phyloP scores from a whole-genome alignment of 2,888 invertebrate genomes.

The Sepiola atlantica region DNA sequence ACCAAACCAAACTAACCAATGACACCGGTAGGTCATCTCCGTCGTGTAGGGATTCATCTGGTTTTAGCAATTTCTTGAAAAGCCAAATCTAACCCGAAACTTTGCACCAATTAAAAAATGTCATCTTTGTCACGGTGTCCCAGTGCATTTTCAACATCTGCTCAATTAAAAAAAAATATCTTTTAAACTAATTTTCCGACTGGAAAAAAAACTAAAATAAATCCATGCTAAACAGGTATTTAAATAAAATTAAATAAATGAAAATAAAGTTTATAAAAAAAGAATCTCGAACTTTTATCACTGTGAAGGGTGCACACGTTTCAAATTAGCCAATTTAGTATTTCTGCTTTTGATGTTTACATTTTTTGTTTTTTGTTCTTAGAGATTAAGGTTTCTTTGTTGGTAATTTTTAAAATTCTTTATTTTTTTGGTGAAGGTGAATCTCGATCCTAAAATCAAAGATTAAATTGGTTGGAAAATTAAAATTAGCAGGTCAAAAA shows the following conservation, averaged over 20 bases:
- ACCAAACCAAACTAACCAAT: no score
- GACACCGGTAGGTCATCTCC: not conserved
- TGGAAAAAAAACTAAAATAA: not conserved
- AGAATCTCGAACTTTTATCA: no score
- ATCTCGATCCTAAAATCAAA: not conserved
- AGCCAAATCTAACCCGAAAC: not conserved
- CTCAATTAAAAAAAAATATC: not conserved
- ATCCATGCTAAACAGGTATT: not conserved
- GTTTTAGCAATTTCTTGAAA: not conserved
- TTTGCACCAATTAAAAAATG: not conserved
- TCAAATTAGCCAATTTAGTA: not conserved
- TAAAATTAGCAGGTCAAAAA: not conserved
- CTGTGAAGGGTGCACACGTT: not conserved
- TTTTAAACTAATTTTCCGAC: not conserved
- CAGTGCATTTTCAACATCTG: not conserved
- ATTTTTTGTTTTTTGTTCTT: not conserved
- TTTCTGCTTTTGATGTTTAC: not conserved
- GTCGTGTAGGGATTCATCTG: not conserved
- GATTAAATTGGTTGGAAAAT: not conserved
- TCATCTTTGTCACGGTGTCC: not conserved
- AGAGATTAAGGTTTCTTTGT: not conserved
- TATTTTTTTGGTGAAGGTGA: not conserved
- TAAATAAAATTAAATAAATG: not conserved
- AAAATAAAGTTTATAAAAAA: not conserved
- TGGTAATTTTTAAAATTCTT: not conserved